A percentile compares a stretch with the other conserved stretches of the same genome.
Evolutionary conservation across 2,113 vertebrate species (phyloP).

Genomic region (Dipodomys stephensi): DNA sequence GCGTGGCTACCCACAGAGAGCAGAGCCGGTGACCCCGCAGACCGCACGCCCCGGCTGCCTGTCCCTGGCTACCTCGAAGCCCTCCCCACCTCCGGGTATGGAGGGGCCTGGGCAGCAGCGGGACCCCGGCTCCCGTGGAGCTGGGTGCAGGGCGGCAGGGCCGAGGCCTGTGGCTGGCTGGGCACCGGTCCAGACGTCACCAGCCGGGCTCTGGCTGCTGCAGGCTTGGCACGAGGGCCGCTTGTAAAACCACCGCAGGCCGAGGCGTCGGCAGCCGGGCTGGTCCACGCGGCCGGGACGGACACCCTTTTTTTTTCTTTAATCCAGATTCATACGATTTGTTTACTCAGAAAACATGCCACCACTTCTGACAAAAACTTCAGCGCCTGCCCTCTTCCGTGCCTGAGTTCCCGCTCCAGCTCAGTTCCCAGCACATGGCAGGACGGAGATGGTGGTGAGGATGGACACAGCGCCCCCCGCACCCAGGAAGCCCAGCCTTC

Average conservation of each 20-base stretch:
- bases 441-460: too few relatives aligned
- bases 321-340: neutral
- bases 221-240: rapidly evolving
- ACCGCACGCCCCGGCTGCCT: rapidly evolving
- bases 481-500: too few relatives aligned
- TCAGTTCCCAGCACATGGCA: neutral
- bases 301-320: too few relatives aligned
- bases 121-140: neutral
- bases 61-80: too few relatives aligned
- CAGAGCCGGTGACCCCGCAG: neutral
- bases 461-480: too few relatives aligned
- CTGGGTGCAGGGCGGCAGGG: neutral
- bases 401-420: neutral
- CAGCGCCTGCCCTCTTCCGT: too few relatives aligned
- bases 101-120: neutral
- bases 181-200: neutral
- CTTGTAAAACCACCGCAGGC: neutral
- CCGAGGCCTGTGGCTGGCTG: slow-evolving; percentile 9
- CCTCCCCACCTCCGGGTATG: neutral
- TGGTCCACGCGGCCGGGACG: too few relatives aligned
- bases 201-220: neutral
- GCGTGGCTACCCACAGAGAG: neutral
- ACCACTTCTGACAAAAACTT: too few relatives aligned
- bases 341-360: too few relatives aligned
- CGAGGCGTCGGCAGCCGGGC: neutral